Percentiles rank a stretch among this genome's conserved stretches.
Evolutionary conservation across 2,113 vertebrate species (phyloP).

Genomic region (Calyptommatus sinebrachiatus): DNA sequence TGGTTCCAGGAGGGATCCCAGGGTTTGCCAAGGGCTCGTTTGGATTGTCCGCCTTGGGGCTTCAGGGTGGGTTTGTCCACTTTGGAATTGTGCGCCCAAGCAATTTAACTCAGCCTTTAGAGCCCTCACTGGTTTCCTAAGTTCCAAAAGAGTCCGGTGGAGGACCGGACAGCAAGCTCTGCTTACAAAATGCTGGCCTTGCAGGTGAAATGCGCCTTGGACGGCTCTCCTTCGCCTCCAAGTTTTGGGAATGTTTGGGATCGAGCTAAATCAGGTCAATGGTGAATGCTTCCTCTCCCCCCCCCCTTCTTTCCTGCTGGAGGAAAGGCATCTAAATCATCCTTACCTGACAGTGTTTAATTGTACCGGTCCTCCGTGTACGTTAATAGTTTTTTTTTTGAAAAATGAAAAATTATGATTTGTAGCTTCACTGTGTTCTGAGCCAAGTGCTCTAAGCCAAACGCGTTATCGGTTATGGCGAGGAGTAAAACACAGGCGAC

Average conservation of each 20-base stretch:
- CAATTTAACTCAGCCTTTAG: background rate
- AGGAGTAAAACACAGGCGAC: conserved; percentile 60
- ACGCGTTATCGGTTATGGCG: conserved; percentile 60
- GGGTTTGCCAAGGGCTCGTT: conserved; percentile 21
- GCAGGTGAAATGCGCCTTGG: conserved; percentile 41
- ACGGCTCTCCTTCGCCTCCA: conserved; percentile 43
- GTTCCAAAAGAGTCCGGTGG: background rate
- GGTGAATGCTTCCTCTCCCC: conserved; percentile 28
- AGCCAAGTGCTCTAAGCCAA: conserved; percentile 66
- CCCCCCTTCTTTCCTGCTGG: conserved; percentile 28
- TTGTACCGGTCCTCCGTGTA: conserved; percentile 51
- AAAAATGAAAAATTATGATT: conserved; percentile 49
- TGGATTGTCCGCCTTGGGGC: conserved; percentile 22
- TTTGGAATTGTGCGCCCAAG: background rate
- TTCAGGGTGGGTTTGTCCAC: conserved; percentile 35
- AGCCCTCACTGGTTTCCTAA: background rate
- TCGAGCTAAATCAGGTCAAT: conserved; percentile 46
- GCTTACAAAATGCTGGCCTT: conserved; percentile 36
- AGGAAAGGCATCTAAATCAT: conserved; percentile 47
- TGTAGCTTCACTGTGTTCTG: conserved; percentile 59
- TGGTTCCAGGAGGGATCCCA: conserved; percentile 28
- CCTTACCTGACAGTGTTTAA: conserved; percentile 60
- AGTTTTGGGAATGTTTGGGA: conserved; percentile 51
- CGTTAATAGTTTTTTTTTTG: conserved; percentile 54
- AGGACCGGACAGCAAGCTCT: background rate